Evolutionary conservation across 2,113 vertebrate species (phyloP).

Genomic region (Polypterus bichir): DNA sequence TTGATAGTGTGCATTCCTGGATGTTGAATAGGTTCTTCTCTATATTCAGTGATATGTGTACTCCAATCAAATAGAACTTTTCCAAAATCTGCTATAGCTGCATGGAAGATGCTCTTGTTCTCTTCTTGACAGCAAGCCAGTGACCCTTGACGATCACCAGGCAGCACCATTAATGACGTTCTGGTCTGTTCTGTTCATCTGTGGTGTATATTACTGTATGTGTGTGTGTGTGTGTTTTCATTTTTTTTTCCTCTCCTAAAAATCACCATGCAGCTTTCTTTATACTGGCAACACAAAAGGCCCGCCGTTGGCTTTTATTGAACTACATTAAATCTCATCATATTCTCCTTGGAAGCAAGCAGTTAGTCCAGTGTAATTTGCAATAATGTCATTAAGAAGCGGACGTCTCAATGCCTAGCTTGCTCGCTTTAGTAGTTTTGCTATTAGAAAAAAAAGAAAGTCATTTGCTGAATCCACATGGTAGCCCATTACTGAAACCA

Average conservation of each 20-base stretch:
- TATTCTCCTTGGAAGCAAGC: neutral
- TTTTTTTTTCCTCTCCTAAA: neutral
- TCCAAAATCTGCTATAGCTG: no score
- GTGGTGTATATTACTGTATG: neutral
- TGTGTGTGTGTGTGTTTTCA: neutral
- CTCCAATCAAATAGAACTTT: no score
- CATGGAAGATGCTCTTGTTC: no score
- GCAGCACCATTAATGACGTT: no score
- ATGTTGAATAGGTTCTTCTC: no score
- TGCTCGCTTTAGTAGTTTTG: neutral
- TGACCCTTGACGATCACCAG: no score
- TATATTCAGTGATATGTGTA: no score
- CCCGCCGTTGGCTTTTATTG: neutral
- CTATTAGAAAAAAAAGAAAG: neutral
- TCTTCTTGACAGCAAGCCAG: no score
- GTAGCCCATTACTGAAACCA: constrained; percentile 11
- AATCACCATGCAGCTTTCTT: neutral
- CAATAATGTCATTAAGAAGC: neutral
- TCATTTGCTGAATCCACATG: constrained; percentile 10
- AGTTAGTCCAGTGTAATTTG: neutral
- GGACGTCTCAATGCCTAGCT: neutral
- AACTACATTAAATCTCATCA: constrained; percentile 1
- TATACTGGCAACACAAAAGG: neutral
- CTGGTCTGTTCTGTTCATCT: no score
- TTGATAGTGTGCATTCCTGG: no score